Percentiles rank a stretch among this genome's conserved stretches.
These are phyloP conservation scores for Kryptolebias ocellatus DNA, from an alignment of 2,797 vertebrate species.

Conservation along the genomic window DNA sequence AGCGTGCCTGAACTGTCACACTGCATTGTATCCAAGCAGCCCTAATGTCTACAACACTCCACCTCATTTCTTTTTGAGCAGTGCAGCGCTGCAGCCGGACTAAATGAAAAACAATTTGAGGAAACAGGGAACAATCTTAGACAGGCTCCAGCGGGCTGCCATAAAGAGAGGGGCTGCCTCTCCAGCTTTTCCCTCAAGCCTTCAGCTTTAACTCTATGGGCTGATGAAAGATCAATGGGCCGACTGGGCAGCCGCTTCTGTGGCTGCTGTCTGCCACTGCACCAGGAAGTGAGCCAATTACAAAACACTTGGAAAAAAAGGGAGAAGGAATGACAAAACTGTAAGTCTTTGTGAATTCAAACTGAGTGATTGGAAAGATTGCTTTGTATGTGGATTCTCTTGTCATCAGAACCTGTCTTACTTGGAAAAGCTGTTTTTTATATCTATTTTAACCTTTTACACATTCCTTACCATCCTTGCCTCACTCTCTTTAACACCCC, in stretches of 20 bases:
- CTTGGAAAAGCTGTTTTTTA: slow-evolving; percentile 60
- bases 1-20: slow-evolving; percentile 54
- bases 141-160: slow-evolving; percentile 81
- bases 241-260: slow-evolving; percentile 67
- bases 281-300: slow-evolving; percentile 73
- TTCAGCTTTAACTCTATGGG: slow-evolving; percentile 70
- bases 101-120: slow-evolving; percentile 82
- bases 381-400: slow-evolving; percentile 19
- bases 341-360: slow-evolving; percentile 43
- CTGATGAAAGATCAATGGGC: slow-evolving; percentile 83
- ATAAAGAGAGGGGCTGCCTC: slow-evolving; percentile 73
- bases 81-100: slow-evolving; percentile 61
- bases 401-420: slow-evolving; percentile 30
- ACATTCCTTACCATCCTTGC: slow-evolving; percentile 32
- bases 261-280: slow-evolving; percentile 68
- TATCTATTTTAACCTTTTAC: slow-evolving; percentile 54
- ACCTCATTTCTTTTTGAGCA: slow-evolving; percentile 66
- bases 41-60: slow-evolving; percentile 71
- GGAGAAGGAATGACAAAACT: slow-evolving; percentile 52
- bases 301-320: slow-evolving; percentile 45
- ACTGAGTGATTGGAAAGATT: slow-evolving; percentile 52
- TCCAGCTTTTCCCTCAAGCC: slow-evolving; percentile 65
- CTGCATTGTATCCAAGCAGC: slow-evolving; percentile 55
- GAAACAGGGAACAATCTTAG: slow-evolving; percentile 83
- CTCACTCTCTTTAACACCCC: slow-evolving; percentile 52